Evolutionary conservation across 2,113 vertebrate genomes (phyloP).

Genomic region (Microcebus griseorufus): DNA sequence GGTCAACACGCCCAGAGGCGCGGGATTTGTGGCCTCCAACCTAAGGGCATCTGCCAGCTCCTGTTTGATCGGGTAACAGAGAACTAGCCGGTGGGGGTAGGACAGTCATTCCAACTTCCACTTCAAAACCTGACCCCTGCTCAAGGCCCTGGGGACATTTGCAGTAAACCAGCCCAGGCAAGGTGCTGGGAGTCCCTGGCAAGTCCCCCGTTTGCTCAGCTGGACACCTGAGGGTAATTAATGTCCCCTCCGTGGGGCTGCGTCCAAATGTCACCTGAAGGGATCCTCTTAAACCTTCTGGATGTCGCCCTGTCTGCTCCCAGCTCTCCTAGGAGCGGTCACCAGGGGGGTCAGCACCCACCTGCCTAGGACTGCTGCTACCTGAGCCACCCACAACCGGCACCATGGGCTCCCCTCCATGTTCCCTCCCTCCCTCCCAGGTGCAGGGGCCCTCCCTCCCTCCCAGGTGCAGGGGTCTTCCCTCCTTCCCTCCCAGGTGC

Average conservation of each 20-base stretch:
- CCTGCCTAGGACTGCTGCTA: not conserved
- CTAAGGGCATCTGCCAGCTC: not conserved
- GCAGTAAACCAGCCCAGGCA: not conserved
- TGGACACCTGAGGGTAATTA: rapidly evolving
- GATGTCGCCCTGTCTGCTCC: not conserved
- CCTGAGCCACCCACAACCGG: not conserved
- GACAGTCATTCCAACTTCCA: no score
- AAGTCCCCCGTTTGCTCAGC: not conserved
- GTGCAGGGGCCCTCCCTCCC: not conserved
- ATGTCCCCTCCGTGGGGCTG: rapidly evolving
- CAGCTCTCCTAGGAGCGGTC: not conserved
- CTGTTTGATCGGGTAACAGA: not conserved
- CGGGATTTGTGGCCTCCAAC: not conserved
- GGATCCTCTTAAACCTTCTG: rapidly evolving
- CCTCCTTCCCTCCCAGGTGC: no score
- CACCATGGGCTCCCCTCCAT: rapidly evolving
- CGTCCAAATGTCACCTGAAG: rapidly evolving
- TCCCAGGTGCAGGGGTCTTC: no score
- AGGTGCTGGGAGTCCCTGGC: rapidly evolving
- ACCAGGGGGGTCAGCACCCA: rapidly evolving
- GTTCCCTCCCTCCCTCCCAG: not conserved
- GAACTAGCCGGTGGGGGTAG: rapidly evolving
- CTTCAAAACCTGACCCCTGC: not conserved
- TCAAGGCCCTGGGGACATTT: not conserved
- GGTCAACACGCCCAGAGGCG: not conserved